Evolutionary conservation across 2,113 vertebrate genomes (phyloP).

Genomic region (Heterochromis multidens): DNA sequence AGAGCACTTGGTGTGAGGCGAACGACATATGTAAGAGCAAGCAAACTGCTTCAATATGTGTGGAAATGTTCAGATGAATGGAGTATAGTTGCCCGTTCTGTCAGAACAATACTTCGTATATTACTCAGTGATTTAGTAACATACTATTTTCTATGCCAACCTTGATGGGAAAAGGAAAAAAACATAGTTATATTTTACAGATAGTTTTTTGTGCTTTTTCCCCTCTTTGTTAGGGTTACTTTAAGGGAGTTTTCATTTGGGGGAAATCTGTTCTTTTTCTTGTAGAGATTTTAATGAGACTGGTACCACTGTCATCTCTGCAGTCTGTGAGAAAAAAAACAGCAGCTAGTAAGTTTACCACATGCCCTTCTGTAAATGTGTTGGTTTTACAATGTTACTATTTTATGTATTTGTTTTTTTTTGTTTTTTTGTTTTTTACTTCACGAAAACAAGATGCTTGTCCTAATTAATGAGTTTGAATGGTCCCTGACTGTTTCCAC

Average conservation of each 20-base stretch:
- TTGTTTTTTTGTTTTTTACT: neutral
- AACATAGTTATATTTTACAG: neutral
- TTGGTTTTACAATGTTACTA: neutral
- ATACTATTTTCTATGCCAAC: neutral
- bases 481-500: neutral
- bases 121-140: neutral
- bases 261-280: neutral
- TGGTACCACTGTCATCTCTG: too few species aligned
- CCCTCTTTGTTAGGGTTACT: neutral
- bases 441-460: neutral
- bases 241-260: neutral
- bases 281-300: too few species aligned
- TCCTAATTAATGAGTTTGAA: neutral
- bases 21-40: neutral
- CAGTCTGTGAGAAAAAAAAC: too few species aligned
- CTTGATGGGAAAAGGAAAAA: neutral
- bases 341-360: too few species aligned
- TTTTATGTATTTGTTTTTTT: neutral
- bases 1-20: neutral
- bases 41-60: conserved; percentile 11
- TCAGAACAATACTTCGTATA: neutral
- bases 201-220: neutral
- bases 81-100: neutral
- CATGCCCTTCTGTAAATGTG: neutral
- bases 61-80: neutral